Evolutionary conservation across 2,797 vertebrate species (phyloP).

Genomic region (Chrysocyon brachyurus): DNA sequence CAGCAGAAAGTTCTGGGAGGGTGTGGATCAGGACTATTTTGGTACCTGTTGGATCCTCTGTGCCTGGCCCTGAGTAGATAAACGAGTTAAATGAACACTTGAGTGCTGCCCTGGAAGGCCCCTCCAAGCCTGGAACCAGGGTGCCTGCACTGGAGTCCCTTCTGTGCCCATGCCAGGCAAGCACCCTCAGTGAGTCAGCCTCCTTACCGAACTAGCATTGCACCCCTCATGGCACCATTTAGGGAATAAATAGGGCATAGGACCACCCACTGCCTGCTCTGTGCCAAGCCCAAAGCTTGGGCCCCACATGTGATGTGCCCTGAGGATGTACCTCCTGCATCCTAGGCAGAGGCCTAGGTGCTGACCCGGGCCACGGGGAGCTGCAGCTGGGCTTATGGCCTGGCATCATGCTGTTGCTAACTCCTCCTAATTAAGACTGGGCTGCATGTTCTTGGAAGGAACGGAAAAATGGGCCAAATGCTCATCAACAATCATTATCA

Average conservation of each 20-base stretch:
- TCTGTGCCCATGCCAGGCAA: accelerated
- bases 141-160: not conserved
- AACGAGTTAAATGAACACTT: not conserved
- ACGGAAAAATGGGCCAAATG: accelerated
- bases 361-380: not conserved
- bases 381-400: not conserved
- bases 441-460: not conserved
- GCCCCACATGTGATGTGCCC: not conserved
- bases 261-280: not conserved
- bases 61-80: not conserved
- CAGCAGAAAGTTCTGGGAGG: not conserved
- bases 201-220: not conserved
- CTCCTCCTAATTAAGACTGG: not conserved
- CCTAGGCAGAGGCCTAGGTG: not conserved
- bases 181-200: accelerated
- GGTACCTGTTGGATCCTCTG: not conserved
- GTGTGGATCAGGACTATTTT: too few species aligned
- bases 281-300: not conserved
- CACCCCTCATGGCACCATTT: not conserved
- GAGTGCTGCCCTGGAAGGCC: not conserved
- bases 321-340: accelerated
- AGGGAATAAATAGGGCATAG: not conserved
- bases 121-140: not conserved
- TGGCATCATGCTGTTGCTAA: accelerated
- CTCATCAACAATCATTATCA: accelerated